These are phyloP conservation scores for Nasonia vitripennis DNA, from an alignment of 1,140 invertebrate genomes.

Conservation along the genomic window DNA sequence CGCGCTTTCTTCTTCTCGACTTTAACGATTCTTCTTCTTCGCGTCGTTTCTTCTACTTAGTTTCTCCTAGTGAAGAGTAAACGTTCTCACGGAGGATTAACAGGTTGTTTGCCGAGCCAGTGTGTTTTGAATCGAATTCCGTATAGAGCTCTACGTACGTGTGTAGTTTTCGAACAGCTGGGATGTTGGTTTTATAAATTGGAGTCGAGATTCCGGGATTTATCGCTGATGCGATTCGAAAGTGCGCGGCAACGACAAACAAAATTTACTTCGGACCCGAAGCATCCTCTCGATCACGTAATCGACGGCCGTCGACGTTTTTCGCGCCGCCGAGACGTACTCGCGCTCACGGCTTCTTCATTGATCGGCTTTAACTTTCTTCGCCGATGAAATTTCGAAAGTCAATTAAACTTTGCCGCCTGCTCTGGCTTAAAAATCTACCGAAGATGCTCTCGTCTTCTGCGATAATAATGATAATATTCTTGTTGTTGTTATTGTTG, in stretches of 20 bases:
- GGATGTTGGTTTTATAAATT: too few relatives aligned
- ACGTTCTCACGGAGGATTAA: slow-evolving; percentile 7
- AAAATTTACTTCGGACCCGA: too few relatives aligned
- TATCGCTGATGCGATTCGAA: too few relatives aligned
- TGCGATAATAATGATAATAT: neutral
- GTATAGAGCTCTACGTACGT: too few relatives aligned
- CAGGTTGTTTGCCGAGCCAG: neutral
- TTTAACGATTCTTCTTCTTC: neutral
- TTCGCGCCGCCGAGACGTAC: neutral
- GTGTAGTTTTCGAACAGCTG: too few relatives aligned
- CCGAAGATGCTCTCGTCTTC: neutral
- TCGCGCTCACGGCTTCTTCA: neutral
- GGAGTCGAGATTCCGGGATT: too few relatives aligned
- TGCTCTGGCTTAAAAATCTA: neutral
- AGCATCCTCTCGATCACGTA: neutral
- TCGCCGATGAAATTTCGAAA: neutral
- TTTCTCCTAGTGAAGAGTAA: neutral
- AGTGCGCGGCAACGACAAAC: too few relatives aligned
- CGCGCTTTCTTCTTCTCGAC: neutral
- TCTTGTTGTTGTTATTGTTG: neutral
- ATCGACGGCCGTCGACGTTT: neutral
- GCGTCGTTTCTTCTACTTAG: neutral
- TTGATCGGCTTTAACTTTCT: too few relatives aligned
- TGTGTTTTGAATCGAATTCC: too few relatives aligned
- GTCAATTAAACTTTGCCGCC: neutral